These are phyloP conservation scores for Ctena decussata DNA, from an alignment of 2,888 invertebrate genomes.

Conservation along the genomic window DNA sequence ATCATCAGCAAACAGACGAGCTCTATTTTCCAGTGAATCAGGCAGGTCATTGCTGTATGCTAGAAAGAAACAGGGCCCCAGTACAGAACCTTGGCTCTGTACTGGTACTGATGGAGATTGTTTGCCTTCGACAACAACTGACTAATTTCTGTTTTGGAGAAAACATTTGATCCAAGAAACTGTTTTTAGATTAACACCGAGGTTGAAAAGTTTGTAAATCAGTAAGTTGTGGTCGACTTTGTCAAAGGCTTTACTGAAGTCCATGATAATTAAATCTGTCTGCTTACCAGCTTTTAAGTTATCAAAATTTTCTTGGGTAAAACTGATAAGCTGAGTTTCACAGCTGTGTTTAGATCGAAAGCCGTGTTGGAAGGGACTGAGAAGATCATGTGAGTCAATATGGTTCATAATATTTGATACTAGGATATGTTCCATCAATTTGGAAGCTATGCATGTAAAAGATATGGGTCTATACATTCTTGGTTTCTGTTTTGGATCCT, in stretches of 20 bases:
- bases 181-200: background rate
- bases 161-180: background rate
- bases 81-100: background rate
- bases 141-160: background rate
- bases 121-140: background rate
- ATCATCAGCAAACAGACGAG: slow-evolving; percentile 43
- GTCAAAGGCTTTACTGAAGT: background rate
- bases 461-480: slow-evolving; percentile 43
- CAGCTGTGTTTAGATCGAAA: slow-evolving; percentile 8
- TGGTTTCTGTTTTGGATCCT: slow-evolving; percentile 36
- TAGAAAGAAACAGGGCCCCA: slow-evolving; percentile 24
- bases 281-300: background rate
- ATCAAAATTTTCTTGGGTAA: background rate
- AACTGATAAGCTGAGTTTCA: background rate
- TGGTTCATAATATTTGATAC: slow-evolving; percentile 32
- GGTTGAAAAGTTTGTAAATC: background rate
- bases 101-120: background rate
- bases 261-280: too few species aligned
- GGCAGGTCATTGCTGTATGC: slow-evolving; percentile 31
- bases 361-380: slow-evolving; percentile 10
- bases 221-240: background rate
- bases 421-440: slow-evolving; percentile 35
- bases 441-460: slow-evolving; percentile 41
- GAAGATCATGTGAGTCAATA: slow-evolving; percentile 19
- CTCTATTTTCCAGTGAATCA: slow-evolving; percentile 9